Base-by-base conservation (phyloP, 2,888 invertebrate genomes). In the Hesperia comma region DNA sequence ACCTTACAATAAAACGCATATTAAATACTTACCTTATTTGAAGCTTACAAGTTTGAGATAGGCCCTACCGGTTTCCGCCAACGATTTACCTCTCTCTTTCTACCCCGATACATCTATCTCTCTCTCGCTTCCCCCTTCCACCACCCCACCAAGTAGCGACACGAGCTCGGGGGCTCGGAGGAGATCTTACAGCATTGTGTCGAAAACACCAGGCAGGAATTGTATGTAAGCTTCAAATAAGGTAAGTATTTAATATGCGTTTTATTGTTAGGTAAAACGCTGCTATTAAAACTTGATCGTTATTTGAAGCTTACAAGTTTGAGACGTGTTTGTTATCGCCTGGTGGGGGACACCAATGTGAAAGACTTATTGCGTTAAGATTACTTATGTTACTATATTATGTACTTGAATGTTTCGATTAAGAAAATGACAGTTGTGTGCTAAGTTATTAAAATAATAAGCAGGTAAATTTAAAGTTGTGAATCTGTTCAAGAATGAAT, bases 171-270 rank as follows among this genome's bases (percentile, higher is more conserved):
- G 17, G 14, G 21, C 12, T 51, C 43, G 7, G 43, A 6, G 15
- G 15, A 15, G 43, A 43, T 43, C 6, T 15, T 43, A 15, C 15
- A 61, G 17, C 46, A 58, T 58, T 58, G 58, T 61, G 54, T 40
- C 15, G 40, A 58, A 21, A 43, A 26, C 55, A 66, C 61, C 67
- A 67, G 67, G 64, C 66, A 61, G 69, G 58, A 32, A 43, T 61
- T 55, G 37, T 46, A 62, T 60, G 49, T 62, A 68, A 62, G 58
- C 68, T 63, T 58, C 63, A 63, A 68, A 54, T 68, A 68, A 63
- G 55, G 49, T 62, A 63, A 56, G 56, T 63, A 55, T 61, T 53
- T 64, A 26, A 26, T 26, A 26, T 26, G 26, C 26, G 26, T 26
- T 26, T 26, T 26, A 26, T 26, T 26, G 26, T 26, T 4, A 26